A percentile compares a stretch with the other conserved stretches of the same genome.
Evolutionary conservation across 2,113 vertebrate species (phyloP).

Genomic region (Phainopepla nitens): DNA sequence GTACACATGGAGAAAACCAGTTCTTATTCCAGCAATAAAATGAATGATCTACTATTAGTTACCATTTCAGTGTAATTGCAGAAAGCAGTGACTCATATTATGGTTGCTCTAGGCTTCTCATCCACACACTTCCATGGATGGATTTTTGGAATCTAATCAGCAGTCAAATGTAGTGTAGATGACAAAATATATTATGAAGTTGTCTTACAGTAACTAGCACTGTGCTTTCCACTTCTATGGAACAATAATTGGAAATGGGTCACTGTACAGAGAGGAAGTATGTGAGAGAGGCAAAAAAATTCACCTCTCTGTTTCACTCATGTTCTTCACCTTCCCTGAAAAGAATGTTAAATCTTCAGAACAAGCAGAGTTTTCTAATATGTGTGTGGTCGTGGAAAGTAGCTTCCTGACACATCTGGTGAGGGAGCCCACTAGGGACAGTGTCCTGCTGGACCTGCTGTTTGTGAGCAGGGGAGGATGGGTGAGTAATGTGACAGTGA

Average conservation of each 20-base stretch:
- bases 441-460: neutral
- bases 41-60: neutral
- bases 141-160: conserved; percentile 12
- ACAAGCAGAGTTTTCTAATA: neutral
- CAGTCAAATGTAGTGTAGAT: neutral
- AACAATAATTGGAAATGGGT: neutral
- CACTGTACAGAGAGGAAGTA: neutral
- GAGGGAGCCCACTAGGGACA: neutral
- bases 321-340: neutral
- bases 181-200: neutral
- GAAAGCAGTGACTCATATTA: neutral
- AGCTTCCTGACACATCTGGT: neutral
- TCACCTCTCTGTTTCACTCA: neutral
- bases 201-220: neutral
- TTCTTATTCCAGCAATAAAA: conserved; percentile 29
- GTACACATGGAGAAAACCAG: neutral
- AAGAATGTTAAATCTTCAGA: neutral
- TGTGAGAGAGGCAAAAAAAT: neutral
- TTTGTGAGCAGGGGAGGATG: neutral
- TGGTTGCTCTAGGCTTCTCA: conserved; percentile 11
- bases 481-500: neutral
- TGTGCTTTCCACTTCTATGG: neutral
- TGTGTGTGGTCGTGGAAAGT: neutral
- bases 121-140: neutral
- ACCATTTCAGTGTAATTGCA: conserved; percentile 1